phyloP scores from a whole-genome alignment of 2,888 invertebrate species.

The Thysanoteuthis rhombus region DNA sequence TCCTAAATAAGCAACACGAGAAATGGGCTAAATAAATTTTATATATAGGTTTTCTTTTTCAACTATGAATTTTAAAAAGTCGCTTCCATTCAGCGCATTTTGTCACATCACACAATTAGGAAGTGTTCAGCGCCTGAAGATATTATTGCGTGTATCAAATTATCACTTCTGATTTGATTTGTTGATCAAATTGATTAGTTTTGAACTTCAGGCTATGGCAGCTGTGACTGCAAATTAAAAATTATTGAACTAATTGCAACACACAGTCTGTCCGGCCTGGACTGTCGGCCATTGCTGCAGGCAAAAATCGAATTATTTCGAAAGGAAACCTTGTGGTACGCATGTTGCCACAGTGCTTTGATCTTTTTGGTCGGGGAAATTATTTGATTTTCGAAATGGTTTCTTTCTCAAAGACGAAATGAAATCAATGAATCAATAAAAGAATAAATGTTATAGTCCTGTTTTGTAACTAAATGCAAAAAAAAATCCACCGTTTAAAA shows the following conservation, averaged over 20 bases:
- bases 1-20: neutral
- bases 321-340: neutral
- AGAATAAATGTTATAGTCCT: neutral
- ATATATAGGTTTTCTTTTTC: neutral
- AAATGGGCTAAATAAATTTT: too few relatives aligned
- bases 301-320: neutral
- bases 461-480: too few relatives aligned
- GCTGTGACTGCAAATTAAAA: slow-evolving; percentile 12
- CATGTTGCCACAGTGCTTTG: neutral
- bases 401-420: neutral
- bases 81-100: neutral
- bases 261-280: neutral
- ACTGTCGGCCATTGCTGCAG: neutral
- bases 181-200: neutral
- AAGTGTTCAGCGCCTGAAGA: neutral
- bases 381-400: neutral
- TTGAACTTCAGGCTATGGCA: neutral
- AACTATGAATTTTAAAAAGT: neutral
- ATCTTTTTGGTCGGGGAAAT: neutral
- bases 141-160: neutral
- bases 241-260: neutral
- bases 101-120: neutral
- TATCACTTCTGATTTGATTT: neutral
- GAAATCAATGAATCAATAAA: neutral
- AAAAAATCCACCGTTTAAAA: too few relatives aligned